Percentiles rank a stretch among this genome's conserved stretches.
Evolutionary conservation across 2,113 vertebrate genomes (phyloP).

Genomic region (Dinomys branickii): DNA sequence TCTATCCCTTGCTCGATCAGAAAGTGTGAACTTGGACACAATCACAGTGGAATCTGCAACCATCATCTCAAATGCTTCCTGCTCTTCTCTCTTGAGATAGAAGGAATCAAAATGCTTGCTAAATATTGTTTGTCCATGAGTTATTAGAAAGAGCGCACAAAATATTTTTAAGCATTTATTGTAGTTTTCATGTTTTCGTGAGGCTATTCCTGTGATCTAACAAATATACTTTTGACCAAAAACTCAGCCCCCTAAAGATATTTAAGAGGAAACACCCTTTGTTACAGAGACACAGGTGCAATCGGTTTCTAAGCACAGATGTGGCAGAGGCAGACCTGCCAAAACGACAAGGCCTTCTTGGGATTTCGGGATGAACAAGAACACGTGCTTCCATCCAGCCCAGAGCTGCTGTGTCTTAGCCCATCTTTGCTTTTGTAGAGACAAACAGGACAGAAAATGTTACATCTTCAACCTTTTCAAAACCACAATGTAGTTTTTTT

Average conservation of each 20-base stretch:
- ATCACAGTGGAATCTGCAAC: constrained; percentile 10
- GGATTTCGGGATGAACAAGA: not conserved
- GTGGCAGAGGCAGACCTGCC: not conserved
- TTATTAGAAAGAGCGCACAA: constrained; percentile 7
- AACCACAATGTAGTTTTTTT: not conserved
- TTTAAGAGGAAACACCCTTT: not conserved
- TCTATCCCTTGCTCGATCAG: not conserved
- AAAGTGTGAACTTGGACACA: constrained; percentile 21
- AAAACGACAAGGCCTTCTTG: not conserved
- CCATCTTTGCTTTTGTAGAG: not conserved
- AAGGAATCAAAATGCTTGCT: constrained; percentile 15
- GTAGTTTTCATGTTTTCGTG: not conserved
- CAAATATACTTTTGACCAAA: constrained; percentile 31
- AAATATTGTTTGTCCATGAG: not conserved
- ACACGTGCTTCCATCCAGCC: too few species aligned
- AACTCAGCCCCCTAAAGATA: not conserved
- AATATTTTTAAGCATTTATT: not conserved
- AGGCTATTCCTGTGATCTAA: not conserved
- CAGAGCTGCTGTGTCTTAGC: too few species aligned
- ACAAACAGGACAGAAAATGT: rapidly evolving
- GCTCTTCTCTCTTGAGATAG: not conserved
- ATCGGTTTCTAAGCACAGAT: not conserved
- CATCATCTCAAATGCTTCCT: not conserved
- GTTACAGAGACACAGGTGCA: not conserved
- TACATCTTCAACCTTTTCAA: not conserved